A percentile compares a stretch with the other conserved stretches of the same genome.
phyloP scores from a whole-genome alignment of 2,113 vertebrate species.

The Paralichthys olivaceus region DNA sequence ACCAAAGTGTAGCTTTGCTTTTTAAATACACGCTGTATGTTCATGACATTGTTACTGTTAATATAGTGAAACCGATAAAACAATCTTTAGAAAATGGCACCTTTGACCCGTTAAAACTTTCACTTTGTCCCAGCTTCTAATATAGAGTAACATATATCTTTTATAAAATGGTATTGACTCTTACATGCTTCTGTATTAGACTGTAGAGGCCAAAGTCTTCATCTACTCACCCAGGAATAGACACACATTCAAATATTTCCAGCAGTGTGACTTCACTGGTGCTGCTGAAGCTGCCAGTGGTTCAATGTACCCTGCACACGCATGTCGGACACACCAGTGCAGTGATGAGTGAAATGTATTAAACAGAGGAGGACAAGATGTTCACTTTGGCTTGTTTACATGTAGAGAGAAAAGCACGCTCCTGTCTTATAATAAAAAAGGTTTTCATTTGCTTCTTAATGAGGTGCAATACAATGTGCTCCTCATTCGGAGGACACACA shows the following conservation, averaged over 20 bases:
- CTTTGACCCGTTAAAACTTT: not conserved
- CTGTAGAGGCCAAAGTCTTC: constrained; percentile 19
- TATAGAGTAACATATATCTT: not conserved
- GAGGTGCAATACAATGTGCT: not conserved
- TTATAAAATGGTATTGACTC: not conserved
- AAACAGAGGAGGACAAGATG: not conserved
- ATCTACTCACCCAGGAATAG: constrained; percentile 32
- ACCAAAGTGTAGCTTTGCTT: no score
- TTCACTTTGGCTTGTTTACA: constrained; percentile 3
- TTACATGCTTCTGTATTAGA: not conserved
- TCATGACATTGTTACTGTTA: no score
- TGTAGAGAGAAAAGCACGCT: constrained; percentile 7
- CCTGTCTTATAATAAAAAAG: constrained; percentile 27
- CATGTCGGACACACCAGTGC: constrained; percentile 34
- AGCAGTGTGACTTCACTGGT: not conserved
- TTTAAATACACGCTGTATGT: no score
- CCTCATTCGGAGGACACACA: not conserved
- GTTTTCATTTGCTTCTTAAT: constrained; percentile 30
- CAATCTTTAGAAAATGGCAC: no score
- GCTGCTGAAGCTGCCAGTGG: not conserved
- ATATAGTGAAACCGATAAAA: no score
- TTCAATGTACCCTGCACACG: constrained; percentile 12
- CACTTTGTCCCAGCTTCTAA: not conserved
- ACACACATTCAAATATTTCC: constrained; percentile 8
- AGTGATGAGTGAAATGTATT: constrained; percentile 19